Conservation (phyloP, 2,797 vertebrate species). For the Furcifer pardalis region DNA sequence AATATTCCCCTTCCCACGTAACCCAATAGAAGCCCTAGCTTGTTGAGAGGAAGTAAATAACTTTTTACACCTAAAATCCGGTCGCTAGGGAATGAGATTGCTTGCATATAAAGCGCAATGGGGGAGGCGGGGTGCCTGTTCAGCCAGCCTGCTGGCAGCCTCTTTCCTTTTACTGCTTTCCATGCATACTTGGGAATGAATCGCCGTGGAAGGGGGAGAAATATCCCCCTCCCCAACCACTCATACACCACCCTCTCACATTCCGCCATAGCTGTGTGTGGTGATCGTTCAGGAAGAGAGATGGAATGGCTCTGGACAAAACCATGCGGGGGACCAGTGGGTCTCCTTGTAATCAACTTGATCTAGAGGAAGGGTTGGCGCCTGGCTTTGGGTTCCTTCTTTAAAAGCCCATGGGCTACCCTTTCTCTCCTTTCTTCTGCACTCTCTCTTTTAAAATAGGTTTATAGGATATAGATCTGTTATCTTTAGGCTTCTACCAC, state of each 20-base stretch:
- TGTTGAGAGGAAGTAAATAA: constrained; percentile 53
- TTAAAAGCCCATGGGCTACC: not conserved
- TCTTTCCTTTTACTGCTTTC: constrained; percentile 46
- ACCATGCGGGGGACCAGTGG: too few species aligned
- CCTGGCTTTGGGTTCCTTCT: not conserved
- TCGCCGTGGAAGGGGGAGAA: not conserved
- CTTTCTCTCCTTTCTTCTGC: not conserved
- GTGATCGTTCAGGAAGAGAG: not conserved
- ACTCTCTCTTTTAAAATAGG: not conserved
- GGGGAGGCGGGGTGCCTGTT: constrained; percentile 48
- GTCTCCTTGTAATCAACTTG: constrained; percentile 17
- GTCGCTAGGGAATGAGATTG: constrained; percentile 24
- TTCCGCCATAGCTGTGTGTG: not conserved
- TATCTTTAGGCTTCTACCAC: too few species aligned
- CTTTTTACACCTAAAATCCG: constrained; percentile 54
- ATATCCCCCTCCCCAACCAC: constrained; percentile 13
- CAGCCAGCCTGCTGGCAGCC: constrained; percentile 17
- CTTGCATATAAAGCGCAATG: constrained; percentile 29
- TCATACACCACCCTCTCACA: not conserved
- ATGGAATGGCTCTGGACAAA: not conserved
- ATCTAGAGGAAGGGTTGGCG: not conserved
- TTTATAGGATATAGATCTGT: too few species aligned
- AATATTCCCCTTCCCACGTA: constrained; percentile 33
- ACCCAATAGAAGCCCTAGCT: constrained; percentile 16
- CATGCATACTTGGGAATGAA: constrained; percentile 46